Conservation (phyloP, 2,888 invertebrate species). For the Phymatocera aterrima region DNA sequence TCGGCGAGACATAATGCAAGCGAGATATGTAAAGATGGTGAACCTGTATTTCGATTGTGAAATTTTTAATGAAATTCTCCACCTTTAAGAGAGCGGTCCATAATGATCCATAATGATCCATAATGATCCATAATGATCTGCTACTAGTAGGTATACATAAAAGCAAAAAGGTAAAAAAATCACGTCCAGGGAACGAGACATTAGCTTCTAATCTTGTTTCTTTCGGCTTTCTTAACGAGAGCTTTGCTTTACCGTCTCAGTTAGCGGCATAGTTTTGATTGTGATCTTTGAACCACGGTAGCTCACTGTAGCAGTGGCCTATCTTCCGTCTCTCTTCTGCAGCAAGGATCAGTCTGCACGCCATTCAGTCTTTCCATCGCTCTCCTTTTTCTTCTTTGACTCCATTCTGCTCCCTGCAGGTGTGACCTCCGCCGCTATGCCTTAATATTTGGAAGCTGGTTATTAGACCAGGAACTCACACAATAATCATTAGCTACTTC, state of each 20-base stretch:
- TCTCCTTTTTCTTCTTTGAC: no score
- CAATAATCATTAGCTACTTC: conserved; percentile 32
- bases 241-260: conserved; percentile 12
- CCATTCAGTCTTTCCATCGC: conserved; percentile 29
- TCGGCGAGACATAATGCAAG: no score
- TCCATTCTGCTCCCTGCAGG: conserved; percentile 10
- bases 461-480: conserved; percentile 33
- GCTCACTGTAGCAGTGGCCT: conserved; percentile 24
- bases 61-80: background rate
- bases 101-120: no score
- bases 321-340: background rate
- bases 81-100: background rate
- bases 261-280: conserved; percentile 27
- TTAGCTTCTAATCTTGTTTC: conserved; percentile 27
- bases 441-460: conserved; percentile 31
- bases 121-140: background rate
- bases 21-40: no score
- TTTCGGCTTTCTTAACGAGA: conserved; percentile 12
- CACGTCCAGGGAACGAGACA: conserved; percentile 28
- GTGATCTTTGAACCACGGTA: conserved; percentile 33
- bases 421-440: conserved; percentile 26
- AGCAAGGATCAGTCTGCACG: background rate
- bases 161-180: conserved; percentile 6
- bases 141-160: background rate
- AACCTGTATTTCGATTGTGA: background rate